These are phyloP conservation scores for Neotoma lepida DNA, from an alignment of 2,113 vertebrate genomes.

Conservation along the genomic window DNA sequence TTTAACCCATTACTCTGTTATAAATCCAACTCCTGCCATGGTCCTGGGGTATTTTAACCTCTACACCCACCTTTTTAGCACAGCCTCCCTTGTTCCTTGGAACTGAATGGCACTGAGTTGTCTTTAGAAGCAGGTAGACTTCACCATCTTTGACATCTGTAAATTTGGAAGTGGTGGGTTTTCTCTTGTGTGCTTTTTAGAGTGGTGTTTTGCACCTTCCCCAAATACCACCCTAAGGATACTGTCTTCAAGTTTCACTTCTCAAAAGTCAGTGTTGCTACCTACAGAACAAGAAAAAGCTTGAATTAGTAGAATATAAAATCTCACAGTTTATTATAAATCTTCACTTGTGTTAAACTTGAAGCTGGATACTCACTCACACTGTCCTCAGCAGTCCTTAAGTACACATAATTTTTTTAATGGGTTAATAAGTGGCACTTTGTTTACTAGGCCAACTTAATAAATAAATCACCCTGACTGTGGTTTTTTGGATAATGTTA, in stretches of 20 bases:
- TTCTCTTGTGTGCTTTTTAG: neutral
- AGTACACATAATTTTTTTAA: neutral
- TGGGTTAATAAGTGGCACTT: neutral
- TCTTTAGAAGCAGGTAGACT: too few species aligned
- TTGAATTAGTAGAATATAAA: neutral
- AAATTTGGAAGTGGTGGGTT: neutral
- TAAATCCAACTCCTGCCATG: neutral
- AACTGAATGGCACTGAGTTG: neutral
- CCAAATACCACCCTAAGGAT: neutral
- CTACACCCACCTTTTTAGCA: neutral
- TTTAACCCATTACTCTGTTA: neutral
- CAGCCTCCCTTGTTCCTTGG: neutral
- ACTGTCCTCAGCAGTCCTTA: neutral
- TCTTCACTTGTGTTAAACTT: neutral
- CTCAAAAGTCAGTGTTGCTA: neutral
- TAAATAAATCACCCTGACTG: neutral
- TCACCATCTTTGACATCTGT: neutral
- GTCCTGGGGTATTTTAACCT: neutral
- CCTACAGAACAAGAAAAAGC: neutral
- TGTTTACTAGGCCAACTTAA: neutral
- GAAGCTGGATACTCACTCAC: neutral
- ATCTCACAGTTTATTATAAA: neutral
- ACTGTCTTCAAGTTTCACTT: neutral
- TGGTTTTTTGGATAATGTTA: neutral
- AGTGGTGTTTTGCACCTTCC: neutral